phyloP scores from a whole-genome alignment of 2,113 vertebrate species.

The Tyrannus savana region DNA sequence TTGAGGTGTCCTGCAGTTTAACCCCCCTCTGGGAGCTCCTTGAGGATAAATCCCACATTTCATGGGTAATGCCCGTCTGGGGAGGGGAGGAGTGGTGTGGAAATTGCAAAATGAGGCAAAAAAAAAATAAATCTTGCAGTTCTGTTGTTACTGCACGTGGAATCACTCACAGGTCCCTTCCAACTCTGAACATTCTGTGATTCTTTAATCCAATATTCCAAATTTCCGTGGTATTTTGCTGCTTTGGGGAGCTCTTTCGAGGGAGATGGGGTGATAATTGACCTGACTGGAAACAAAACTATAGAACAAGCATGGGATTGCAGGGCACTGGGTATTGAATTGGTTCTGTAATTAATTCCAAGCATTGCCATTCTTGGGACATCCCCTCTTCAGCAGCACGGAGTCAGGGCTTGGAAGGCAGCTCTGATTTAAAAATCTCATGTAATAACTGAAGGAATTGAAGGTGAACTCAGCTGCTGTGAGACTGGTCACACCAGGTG shows the following conservation, averaged over 20 bases:
- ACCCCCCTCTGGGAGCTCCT: fast-evolving
- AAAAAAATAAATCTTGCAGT: too few relatives aligned
- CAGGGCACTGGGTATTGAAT: background rate
- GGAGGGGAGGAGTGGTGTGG: background rate
- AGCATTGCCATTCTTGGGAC: background rate
- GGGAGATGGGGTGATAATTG: background rate
- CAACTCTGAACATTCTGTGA: too few relatives aligned
- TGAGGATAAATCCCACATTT: fast-evolving
- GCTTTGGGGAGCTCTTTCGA: background rate
- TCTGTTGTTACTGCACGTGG: fast-evolving
- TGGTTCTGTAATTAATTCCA: background rate
- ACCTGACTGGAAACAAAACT: background rate
- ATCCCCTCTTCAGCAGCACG: background rate
- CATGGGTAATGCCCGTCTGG: fast-evolving
- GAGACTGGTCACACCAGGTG: background rate
- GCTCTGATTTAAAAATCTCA: background rate
- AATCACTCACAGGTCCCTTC: background rate
- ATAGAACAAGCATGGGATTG: background rate
- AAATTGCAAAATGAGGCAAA: background rate
- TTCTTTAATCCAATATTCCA: background rate
- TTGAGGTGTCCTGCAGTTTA: fast-evolving
- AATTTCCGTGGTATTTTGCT: too few relatives aligned
- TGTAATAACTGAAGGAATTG: background rate
- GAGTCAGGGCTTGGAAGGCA: background rate
- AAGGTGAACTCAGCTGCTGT: background rate